These are phyloP conservation scores for Hydractinia echinata DNA, from an alignment of 30 jellyfish, hydroid and myxozoan genomes.

Conservation along the genomic window DNA sequence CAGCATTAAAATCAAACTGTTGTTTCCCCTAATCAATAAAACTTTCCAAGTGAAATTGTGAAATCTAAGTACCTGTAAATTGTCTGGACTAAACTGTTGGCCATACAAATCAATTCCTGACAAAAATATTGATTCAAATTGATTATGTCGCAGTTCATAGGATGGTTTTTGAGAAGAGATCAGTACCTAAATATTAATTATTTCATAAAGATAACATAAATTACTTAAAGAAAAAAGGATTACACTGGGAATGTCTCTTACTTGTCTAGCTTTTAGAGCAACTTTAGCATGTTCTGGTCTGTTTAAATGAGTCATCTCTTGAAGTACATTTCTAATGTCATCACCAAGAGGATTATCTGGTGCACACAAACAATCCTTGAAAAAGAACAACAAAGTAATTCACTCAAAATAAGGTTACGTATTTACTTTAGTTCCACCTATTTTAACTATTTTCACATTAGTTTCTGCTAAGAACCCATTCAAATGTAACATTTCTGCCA, in stretches of 20 bases:
- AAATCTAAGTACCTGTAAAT: conserved; percentile 62
- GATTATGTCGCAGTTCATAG: conserved; percentile 87
- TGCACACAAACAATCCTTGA: conserved; percentile 75
- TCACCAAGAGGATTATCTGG: conserved; percentile 75
- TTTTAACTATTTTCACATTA: too few relatives aligned
- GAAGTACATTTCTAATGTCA: conserved; percentile 54
- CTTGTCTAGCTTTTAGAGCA: conserved; percentile 97
- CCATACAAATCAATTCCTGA: conserved; percentile 95
- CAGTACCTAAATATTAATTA: conserved; percentile 41
- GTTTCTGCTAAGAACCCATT: too few relatives aligned
- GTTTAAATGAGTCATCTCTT: conserved; percentile 78
- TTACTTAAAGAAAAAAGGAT: conserved; percentile 6
- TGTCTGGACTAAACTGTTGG: conserved; percentile 90
- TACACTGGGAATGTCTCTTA: conserved; percentile 1
- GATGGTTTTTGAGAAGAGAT: conserved; percentile 91
- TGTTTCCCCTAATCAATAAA: background rate
- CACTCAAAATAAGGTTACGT: too few relatives aligned
- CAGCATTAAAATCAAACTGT: background rate
- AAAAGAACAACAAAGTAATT: background rate
- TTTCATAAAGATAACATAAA: background rate
- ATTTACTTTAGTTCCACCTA: too few relatives aligned
- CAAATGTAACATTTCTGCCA: too few relatives aligned
- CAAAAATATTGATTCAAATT: conserved; percentile 82
- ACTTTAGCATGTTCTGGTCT: conserved; percentile 95
- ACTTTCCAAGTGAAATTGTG: background rate